Conservation (phyloP, 2,113 vertebrate genomes). For the Gobiocypris rarus region DNA sequence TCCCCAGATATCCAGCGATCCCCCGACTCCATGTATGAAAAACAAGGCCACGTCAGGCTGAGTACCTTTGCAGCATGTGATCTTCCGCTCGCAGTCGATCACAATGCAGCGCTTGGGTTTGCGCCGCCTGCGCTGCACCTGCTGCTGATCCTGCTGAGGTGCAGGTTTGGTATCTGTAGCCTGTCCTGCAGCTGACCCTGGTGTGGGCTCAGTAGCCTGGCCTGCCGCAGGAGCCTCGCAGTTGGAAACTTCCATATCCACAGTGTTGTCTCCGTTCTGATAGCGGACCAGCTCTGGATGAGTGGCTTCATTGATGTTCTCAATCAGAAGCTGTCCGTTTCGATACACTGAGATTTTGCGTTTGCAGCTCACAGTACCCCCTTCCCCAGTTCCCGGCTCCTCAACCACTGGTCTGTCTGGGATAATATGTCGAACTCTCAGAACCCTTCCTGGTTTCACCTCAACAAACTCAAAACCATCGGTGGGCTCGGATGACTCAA, state of each 20-base stretch:
- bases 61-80: conserved; percentile 86
- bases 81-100: conserved; percentile 87
- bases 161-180: background rate
- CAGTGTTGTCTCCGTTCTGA: conserved; percentile 71
- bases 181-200: conserved; percentile 1
- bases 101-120: conserved; percentile 86
- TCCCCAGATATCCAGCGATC: conserved; percentile 94
- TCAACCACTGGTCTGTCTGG: conserved; percentile 71
- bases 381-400: conserved; percentile 53
- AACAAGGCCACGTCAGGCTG: conserved; percentile 90
- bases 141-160: conserved; percentile 18
- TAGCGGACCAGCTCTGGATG: conserved; percentile 78
- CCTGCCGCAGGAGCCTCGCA: conserved; percentile 26
- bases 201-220: background rate
- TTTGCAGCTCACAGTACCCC: conserved; percentile 81
- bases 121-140: conserved; percentile 64
- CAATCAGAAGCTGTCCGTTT: conserved; percentile 89
- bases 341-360: conserved; percentile 90
- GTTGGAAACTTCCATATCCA: conserved; percentile 80
- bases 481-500: conserved; percentile 80
- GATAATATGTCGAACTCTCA: conserved; percentile 82
- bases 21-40: conserved; percentile 95
- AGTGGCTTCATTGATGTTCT: conserved; percentile 84
- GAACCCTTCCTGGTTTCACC: conserved; percentile 90
- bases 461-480: conserved; percentile 93